A percentile compares a stretch with the other conserved stretches of the same genome.
Evolutionary conservation across 2,888 invertebrate genomes (phyloP).

Genomic region (Troides oblongomaculatus): DNA sequence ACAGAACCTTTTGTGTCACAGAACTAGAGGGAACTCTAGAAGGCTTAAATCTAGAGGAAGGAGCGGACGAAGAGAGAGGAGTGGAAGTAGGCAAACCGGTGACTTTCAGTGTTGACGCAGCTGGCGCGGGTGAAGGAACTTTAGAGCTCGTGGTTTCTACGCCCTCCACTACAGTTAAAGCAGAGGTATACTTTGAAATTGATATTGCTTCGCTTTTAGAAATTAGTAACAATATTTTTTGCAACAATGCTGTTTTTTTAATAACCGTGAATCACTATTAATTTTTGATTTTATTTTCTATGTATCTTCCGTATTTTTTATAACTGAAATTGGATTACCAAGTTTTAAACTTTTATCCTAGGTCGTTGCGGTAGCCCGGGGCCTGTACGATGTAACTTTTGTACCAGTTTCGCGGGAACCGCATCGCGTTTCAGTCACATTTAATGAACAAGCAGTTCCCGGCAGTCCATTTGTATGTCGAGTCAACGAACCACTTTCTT

Average conservation of each 20-base stretch:
- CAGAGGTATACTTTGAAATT: conserved; percentile 80
- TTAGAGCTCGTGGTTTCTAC: conserved; percentile 95
- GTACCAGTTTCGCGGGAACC: conserved; percentile 93
- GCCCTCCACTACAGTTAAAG: conserved; percentile 91
- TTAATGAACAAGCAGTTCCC: conserved; percentile 94
- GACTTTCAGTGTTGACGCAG: conserved; percentile 96
- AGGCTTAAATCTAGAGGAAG: conserved; percentile 70
- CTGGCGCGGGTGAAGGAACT: conserved; percentile 96
- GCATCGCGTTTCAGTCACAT: conserved; percentile 95
- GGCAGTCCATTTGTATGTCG: conserved; percentile 94
- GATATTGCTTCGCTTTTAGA: neutral
- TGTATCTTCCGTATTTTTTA: no score
- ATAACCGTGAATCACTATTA: neutral
- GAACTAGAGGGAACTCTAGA: conserved; percentile 75
- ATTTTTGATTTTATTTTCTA: neutral
- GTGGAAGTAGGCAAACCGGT: conserved; percentile 90
- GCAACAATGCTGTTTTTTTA: neutral
- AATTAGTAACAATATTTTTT: no score
- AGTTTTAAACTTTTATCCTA: conserved; percentile 52
- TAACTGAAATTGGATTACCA: no score
- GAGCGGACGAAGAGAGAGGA: conserved; percentile 66
- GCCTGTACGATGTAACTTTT: conserved; percentile 95
- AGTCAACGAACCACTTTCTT: conserved; percentile 85
- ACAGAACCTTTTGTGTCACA: conserved; percentile 39
- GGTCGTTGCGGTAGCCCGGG: conserved; percentile 93